Conservation (phyloP, 2,797 vertebrate genomes). For the Anisognathus igniventris region DNA sequence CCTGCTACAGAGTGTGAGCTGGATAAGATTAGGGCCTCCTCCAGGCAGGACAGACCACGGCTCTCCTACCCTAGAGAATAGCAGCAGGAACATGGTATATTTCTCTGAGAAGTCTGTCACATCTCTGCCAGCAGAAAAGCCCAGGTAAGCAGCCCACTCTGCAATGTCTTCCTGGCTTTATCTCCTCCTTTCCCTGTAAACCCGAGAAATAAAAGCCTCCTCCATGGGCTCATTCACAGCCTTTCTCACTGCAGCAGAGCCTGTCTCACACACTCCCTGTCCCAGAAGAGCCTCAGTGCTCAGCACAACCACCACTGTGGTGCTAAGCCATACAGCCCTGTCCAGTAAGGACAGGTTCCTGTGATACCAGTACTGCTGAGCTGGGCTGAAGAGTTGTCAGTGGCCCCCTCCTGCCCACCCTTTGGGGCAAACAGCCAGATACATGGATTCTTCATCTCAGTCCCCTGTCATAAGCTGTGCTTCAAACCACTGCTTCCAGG, state of each 20-base stretch:
- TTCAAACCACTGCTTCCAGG: not conserved
- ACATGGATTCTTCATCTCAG: not conserved
- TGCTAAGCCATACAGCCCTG: not conserved
- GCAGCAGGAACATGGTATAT: not conserved
- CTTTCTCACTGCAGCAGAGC: not conserved
- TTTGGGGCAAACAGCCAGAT: not conserved
- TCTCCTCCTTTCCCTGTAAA: not conserved
- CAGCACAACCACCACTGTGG: not conserved
- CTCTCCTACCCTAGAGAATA: constrained; percentile 21
- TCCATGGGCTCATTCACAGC: not conserved
- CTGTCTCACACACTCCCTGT: not conserved
- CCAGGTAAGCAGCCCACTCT: not conserved
- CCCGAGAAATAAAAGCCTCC: not conserved
- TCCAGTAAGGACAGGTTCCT: not conserved
- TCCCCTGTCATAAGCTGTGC: not conserved
- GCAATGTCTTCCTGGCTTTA: not conserved
- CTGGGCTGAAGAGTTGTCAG: not conserved
- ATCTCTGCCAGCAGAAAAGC: constrained; percentile 1
- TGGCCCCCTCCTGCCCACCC: not conserved
- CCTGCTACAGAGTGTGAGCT: not conserved
- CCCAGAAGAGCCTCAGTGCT: not conserved
- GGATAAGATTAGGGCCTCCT: not conserved
- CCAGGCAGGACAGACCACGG: constrained; percentile 29
- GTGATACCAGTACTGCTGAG: not conserved
- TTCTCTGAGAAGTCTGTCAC: constrained; percentile 21